Conservation (phyloP, 2,113 vertebrate species). For the Platysteira castanea region DNA sequence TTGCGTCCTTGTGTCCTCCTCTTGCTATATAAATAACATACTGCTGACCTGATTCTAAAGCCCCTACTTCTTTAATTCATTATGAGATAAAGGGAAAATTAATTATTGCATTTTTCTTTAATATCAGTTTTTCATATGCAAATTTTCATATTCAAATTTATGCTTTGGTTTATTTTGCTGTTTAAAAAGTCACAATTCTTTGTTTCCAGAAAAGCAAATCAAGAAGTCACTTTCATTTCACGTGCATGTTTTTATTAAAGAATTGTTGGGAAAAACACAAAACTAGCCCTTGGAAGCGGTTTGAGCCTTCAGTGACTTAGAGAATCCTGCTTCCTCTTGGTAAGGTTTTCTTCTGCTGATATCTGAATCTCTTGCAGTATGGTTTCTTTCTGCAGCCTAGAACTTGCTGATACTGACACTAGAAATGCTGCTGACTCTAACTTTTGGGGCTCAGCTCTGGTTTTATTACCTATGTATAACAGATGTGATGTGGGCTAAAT, state of each 20-base stretch:
- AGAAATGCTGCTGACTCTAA: background rate
- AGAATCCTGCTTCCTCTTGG: background rate
- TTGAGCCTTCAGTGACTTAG: background rate
- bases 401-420: background rate
- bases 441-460: background rate
- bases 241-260: background rate
- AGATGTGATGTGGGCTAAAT: background rate
- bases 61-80: background rate
- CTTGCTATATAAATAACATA: background rate
- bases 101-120: background rate
- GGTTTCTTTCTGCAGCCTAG: background rate
- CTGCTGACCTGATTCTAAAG: background rate
- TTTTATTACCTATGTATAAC: background rate
- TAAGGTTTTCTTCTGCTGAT: background rate
- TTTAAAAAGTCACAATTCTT: accelerated
- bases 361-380: background rate
- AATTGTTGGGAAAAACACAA: background rate
- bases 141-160: background rate
- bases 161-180: background rate
- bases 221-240: background rate
- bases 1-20: background rate
- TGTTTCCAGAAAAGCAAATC: background rate
- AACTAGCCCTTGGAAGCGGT: background rate
- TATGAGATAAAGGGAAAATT: background rate
- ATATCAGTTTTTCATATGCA: background rate